Evolutionary conservation across 1,140 invertebrate species (phyloP).

Genomic region (Drosophila truncata): DNA sequence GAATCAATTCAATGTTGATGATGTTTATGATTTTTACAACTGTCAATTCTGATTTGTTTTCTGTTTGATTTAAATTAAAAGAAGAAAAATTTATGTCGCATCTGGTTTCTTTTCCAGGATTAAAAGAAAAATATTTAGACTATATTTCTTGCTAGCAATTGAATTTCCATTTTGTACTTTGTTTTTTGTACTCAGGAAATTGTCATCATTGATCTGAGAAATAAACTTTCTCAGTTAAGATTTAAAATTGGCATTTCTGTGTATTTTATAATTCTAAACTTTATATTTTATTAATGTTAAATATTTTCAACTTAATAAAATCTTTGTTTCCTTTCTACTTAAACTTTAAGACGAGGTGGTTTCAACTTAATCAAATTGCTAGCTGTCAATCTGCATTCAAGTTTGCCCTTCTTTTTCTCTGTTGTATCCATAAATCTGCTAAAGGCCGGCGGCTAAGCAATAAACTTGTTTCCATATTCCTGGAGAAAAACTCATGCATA

Average conservation of each 20-base stretch:
- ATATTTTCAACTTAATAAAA: not conserved
- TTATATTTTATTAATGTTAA: not conserved
- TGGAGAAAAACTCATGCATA: constrained; percentile 56
- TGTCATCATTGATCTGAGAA: constrained; percentile 34
- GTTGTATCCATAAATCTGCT: constrained; percentile 10
- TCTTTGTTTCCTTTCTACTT: not conserved
- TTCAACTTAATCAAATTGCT: constrained; percentile 15
- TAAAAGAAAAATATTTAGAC: too few species aligned
- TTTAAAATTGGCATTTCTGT: not conserved
- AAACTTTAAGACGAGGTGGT: constrained; percentile 6
- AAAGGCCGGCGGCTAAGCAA: constrained; percentile 35
- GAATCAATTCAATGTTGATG: not conserved
- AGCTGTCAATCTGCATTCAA: constrained; percentile 18
- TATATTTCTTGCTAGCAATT: not conserved
- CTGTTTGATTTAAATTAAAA: not conserved
- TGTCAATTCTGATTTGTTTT: not conserved
- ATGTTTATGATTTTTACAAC: not conserved
- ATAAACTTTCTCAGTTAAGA: too few species aligned
- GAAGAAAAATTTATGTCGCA: not conserved
- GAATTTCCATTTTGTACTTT: not conserved
- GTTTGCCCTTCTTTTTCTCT: constrained; percentile 8
- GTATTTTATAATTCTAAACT: not conserved
- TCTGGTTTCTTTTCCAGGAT: not conserved
- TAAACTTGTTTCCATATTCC: constrained; percentile 40
- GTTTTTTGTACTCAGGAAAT: constrained; percentile 37